A percentile compares a stretch with the other conserved stretches of the same genome.
Evolutionary conservation across 2,113 vertebrate genomes (phyloP).

Genomic region (Diadophis punctatus): DNA sequence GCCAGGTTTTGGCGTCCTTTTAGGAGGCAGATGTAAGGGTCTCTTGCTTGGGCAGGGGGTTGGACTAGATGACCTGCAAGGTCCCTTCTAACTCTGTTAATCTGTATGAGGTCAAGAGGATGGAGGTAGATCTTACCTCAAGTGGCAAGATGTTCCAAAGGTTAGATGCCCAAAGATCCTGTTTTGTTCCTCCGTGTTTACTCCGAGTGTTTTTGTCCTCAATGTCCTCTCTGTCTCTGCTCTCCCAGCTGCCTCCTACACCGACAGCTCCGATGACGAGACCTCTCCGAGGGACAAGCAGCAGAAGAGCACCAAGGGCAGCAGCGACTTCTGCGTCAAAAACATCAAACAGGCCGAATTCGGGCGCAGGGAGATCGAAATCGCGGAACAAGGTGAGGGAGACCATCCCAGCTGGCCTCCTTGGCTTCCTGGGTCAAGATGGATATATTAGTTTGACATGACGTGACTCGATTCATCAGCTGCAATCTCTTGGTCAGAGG

Average conservation of each 20-base stretch:
- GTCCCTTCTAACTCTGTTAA: too few species aligned
- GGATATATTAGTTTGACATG: neutral
- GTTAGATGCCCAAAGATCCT: too few species aligned
- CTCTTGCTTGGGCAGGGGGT: too few species aligned
- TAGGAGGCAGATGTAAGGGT: too few species aligned
- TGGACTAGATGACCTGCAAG: too few species aligned
- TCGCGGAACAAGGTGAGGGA: slow-evolving; percentile 88
- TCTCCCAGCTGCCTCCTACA: slow-evolving; percentile 91
- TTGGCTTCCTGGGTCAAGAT: neutral
- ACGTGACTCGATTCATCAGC: neutral
- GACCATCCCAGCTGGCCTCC: neutral
- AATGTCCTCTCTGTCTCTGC: neutral
- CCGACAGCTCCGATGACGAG: slow-evolving; percentile 97
- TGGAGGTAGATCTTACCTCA: neutral
- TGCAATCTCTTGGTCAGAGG: too few species aligned
- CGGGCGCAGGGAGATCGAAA: slow-evolving; percentile 95
- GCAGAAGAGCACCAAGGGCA: slow-evolving; percentile 96
- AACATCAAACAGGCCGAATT: slow-evolving; percentile 98
- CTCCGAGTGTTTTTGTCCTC: fast-evolving
- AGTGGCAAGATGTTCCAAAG: neutral
- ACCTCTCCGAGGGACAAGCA: slow-evolving; percentile 96
- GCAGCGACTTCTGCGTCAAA: slow-evolving; percentile 95
- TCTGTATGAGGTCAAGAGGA: too few species aligned
- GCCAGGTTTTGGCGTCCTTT: neutral
- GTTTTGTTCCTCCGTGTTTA: neutral